Conservation (phyloP, 2,888 invertebrate species). For the Pristionchus arcanus region DNA sequence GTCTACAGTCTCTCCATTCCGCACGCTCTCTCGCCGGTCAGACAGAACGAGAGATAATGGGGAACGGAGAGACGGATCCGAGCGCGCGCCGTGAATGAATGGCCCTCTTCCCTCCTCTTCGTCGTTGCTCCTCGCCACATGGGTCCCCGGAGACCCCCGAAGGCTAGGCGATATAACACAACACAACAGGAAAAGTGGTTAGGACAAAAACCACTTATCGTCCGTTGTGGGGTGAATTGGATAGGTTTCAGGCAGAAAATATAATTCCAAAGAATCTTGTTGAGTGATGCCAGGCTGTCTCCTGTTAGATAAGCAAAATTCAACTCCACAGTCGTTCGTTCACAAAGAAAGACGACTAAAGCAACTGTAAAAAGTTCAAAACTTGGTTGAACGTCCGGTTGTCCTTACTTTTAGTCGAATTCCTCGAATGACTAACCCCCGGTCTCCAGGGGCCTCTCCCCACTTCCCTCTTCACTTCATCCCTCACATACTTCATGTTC, state of each 20-base stretch:
- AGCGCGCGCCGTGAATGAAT: not conserved
- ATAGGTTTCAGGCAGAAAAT: too few species aligned
- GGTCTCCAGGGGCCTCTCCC: conserved; percentile 20
- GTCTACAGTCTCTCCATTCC: not conserved
- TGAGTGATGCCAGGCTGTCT: too few species aligned
- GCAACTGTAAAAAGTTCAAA: too few species aligned
- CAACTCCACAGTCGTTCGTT: too few species aligned
- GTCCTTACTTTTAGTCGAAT: not conserved
- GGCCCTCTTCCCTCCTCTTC: not conserved
- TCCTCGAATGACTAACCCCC: not conserved
- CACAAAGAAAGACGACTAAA: too few species aligned
- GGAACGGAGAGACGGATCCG: not conserved
- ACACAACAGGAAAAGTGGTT: not conserved
- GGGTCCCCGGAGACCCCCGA: not conserved
- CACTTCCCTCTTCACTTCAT: not conserved
- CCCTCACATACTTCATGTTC: conserved; percentile 30
- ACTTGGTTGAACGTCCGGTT: too few species aligned
- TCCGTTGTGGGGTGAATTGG: too few species aligned
- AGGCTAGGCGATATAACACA: conserved; percentile 26
- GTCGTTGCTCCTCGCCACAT: conserved; percentile 1
- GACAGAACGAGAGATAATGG: not conserved
- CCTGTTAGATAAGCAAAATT: too few species aligned
- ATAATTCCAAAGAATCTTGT: too few species aligned
- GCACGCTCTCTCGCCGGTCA: not conserved
- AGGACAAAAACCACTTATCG: too few species aligned